phyloP scores from a whole-genome alignment of 2,797 vertebrate genomes.

The Gallinago solitaria region DNA sequence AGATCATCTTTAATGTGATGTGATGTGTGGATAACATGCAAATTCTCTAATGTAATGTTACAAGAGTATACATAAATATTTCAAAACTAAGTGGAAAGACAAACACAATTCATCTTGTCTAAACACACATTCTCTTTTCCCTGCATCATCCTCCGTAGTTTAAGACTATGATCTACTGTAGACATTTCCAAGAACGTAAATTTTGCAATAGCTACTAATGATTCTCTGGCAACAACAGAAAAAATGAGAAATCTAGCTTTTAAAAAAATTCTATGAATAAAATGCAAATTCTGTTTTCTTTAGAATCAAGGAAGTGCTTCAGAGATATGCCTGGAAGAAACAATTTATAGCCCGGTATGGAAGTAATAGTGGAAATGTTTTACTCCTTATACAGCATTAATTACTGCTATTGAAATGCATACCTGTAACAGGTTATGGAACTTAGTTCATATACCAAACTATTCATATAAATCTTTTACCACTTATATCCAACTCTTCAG shows the following conservation, averaged over 20 bases:
- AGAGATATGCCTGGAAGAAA: neutral
- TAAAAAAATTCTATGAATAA: neutral
- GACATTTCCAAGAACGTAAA: conserved; percentile 49
- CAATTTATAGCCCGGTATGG: neutral
- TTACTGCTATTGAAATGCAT: neutral
- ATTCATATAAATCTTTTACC: neutral
- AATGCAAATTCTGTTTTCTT: neutral
- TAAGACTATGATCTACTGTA: conserved; percentile 47
- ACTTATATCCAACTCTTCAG: neutral
- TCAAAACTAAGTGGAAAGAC: conserved; percentile 45
- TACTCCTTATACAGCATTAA: neutral
- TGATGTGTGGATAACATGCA: conserved; percentile 13
- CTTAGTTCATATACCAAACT: neutral
- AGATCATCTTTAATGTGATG: conserved; percentile 25
- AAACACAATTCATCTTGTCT: conserved; percentile 62
- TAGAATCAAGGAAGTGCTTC: neutral
- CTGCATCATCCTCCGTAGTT: conserved; percentile 24
- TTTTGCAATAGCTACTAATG: conserved; percentile 53
- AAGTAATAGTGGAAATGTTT: neutral
- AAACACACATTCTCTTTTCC: conserved; percentile 38
- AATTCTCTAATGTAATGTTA: conserved; percentile 39
- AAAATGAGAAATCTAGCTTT: neutral
- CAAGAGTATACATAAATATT: conserved; percentile 60
- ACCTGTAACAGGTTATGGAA: rapidly evolving
- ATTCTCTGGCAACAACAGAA: neutral